Conservation (phyloP, 2,797 vertebrate species). For the Acanthurus tractus region DNA sequence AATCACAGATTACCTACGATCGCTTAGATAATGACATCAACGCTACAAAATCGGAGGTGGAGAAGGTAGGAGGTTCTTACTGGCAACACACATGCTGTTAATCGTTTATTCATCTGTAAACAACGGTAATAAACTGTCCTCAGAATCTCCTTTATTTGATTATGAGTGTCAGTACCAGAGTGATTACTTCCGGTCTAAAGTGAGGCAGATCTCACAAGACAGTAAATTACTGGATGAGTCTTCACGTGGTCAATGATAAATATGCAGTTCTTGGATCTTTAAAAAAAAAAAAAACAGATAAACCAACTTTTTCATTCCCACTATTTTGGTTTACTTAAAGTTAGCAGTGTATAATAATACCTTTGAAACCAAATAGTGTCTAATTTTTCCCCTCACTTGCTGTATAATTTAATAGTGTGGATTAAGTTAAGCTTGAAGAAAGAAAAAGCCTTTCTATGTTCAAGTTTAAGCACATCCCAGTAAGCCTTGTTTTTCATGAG, state of each 20-base stretch:
- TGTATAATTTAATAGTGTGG: constrained; percentile 57
- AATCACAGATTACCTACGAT: constrained; percentile 94
- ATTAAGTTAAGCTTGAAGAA: constrained; percentile 31
- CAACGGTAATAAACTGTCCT: not conserved
- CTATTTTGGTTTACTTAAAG: constrained; percentile 26
- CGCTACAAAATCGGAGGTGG: constrained; percentile 98
- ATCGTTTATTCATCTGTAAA: not conserved
- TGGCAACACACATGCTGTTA: not conserved
- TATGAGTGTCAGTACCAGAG: not conserved
- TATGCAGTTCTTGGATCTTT: not conserved
- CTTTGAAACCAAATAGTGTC: constrained; percentile 52
- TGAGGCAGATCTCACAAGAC: not conserved
- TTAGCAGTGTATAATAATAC: constrained; percentile 47
- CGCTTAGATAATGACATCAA: constrained; percentile 96
- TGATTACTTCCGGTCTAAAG: constrained; percentile 2
- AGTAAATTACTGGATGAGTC: not conserved
- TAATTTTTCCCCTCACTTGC: constrained; percentile 23
- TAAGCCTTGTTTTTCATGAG: constrained; percentile 33
- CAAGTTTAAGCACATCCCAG: constrained; percentile 22
- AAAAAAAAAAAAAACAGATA: constrained; percentile 12
- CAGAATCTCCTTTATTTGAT: not conserved
- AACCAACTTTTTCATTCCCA: constrained; percentile 9
- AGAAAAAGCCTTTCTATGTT: constrained; percentile 49
- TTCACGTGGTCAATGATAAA: not conserved
- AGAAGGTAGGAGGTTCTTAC: constrained; percentile 89